Conservation (phyloP, 2,888 invertebrate species). For the Nemotelus pantherinus region DNA sequence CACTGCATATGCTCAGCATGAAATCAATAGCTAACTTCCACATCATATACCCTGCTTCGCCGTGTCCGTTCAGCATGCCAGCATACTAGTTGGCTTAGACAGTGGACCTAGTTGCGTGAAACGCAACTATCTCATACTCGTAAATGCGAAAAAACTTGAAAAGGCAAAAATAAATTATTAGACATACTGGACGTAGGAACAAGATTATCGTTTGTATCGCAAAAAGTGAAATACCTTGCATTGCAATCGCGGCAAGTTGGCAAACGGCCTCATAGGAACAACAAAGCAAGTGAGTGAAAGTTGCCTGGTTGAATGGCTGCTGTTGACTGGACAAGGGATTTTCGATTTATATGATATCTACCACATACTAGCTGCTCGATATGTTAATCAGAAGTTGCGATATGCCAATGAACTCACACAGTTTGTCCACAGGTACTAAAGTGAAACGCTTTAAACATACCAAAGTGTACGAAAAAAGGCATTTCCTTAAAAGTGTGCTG, state of each 20-base stretch:
- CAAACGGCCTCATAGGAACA: neutral
- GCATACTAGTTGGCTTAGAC: neutral
- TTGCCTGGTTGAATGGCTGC: neutral
- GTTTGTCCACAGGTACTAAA: too few species aligned
- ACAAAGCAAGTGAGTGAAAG: conserved; percentile 22
- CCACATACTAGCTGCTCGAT: neutral
- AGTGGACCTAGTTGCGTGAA: conserved; percentile 5
- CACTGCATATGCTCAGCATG: too few species aligned
- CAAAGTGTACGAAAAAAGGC: too few species aligned
- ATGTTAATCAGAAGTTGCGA: neutral
- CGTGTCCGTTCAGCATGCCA: neutral
- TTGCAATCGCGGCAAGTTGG: neutral
- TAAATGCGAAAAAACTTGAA: neutral
- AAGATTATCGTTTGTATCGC: conserved; percentile 15
- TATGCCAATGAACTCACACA: conserved; percentile 8
- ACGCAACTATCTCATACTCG: neutral
- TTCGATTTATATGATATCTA: neutral
- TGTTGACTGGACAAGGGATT: conserved; percentile 23
- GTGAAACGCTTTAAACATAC: too few species aligned
- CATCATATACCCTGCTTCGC: too few species aligned
- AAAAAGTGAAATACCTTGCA: conserved; percentile 20
- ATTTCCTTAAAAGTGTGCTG: too few species aligned
- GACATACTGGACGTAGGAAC: neutral
- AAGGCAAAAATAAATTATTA: neutral
- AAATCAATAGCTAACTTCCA: too few species aligned